A percentile compares a stretch with the other conserved stretches of the same genome.
Conservation (phyloP, 2,797 vertebrate species). For the Hemibagrus guttatus region DNA sequence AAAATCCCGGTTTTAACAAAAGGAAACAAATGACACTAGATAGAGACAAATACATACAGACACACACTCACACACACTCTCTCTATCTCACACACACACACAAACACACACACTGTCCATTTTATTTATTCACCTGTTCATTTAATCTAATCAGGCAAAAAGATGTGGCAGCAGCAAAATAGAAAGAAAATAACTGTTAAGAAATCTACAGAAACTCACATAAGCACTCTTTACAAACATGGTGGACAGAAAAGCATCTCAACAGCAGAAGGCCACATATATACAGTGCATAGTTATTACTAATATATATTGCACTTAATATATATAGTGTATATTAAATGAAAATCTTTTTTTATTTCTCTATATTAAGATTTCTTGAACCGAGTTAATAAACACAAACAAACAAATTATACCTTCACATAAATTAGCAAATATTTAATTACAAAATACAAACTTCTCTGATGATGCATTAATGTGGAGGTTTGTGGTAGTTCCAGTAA, state of each 20-base stretch:
- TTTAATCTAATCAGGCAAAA: too few relatives aligned
- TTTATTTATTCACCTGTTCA: too few relatives aligned
- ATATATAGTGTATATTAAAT: neutral
- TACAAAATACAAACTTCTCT: neutral
- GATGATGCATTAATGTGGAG: neutral
- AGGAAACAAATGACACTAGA: constrained; percentile 17
- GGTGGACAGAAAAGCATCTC: too few relatives aligned
- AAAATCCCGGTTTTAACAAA: neutral
- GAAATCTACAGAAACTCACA: too few relatives aligned
- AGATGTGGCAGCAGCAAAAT: too few relatives aligned
- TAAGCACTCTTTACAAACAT: too few relatives aligned
- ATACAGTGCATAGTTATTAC: neutral
- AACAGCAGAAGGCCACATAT: neutral
- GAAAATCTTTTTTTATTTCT: neutral
- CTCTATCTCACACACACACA: too few relatives aligned
- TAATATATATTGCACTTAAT: neutral
- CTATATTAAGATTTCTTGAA: neutral
- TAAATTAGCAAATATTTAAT: neutral
- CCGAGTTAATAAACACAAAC: neutral
- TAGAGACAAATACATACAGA: neutral
- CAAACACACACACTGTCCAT: too few relatives aligned
- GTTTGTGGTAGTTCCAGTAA: neutral
- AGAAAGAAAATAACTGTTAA: too few relatives aligned
- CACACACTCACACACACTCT: too few relatives aligned
- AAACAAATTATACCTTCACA: neutral